Evolutionary conservation across 2,113 vertebrate genomes (phyloP).

Genomic region (Notarius quadriscutis): DNA sequence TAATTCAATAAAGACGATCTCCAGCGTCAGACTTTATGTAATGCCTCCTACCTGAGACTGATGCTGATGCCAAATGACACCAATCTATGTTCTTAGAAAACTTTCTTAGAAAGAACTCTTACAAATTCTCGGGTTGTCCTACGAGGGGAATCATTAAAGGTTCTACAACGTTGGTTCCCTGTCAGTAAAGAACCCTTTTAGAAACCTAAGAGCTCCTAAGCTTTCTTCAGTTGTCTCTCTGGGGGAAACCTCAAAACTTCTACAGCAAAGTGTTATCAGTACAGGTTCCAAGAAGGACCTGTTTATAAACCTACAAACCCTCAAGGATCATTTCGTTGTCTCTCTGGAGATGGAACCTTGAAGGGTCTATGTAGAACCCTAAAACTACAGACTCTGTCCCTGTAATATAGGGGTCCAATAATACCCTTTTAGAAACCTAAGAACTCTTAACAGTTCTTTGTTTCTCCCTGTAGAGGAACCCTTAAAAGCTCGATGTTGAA

Average conservation of each 20-base stretch:
- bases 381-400: neutral
- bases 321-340: neutral
- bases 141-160: neutral
- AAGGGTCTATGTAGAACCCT: neutral
- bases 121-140: neutral
- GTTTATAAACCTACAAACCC: neutral
- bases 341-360: neutral
- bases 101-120: neutral
- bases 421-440: neutral
- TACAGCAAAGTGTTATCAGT: neutral
- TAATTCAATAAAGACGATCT: neutral
- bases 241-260: neutral
- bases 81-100: neutral
- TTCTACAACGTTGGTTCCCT: neutral
- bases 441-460: neutral
- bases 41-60: neutral
- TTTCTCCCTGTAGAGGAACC: neutral
- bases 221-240: neutral
- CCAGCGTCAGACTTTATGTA: neutral
- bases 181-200: neutral
- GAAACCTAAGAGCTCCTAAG: neutral
- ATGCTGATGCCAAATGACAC: neutral
- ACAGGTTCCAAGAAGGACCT: neutral
- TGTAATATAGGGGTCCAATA: neutral
- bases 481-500: neutral